phyloP scores from a whole-genome alignment of 2,113 vertebrate genomes.

The Sapayoa aenigma region DNA sequence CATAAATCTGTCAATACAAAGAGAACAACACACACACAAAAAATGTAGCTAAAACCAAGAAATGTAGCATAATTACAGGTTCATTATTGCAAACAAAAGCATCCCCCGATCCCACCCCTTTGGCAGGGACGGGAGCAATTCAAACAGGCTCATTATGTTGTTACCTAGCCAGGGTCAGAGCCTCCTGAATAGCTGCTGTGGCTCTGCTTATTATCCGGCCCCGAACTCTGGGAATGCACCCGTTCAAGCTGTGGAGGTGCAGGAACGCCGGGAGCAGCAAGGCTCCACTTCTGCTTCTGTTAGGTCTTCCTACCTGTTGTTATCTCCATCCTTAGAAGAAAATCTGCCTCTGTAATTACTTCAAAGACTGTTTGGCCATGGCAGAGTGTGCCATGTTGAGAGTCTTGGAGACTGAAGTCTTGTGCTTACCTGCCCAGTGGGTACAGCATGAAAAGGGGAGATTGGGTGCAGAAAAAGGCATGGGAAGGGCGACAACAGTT shows the following conservation, averaged over 20 bases:
- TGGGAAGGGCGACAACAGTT: background rate
- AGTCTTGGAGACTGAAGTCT: background rate
- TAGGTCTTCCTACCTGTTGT: background rate
- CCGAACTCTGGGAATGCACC: slow-evolving; percentile 35
- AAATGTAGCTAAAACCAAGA: slow-evolving; percentile 72
- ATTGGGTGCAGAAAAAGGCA: background rate
- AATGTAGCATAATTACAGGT: slow-evolving; percentile 75
- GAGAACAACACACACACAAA: slow-evolving; percentile 66
- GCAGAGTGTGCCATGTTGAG: background rate
- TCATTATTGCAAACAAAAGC: slow-evolving; percentile 75
- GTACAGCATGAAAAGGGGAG: background rate
- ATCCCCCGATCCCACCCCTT: slow-evolving; percentile 69
- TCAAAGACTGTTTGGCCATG: background rate
- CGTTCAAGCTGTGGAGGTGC: background rate
- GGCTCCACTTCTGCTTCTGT: background rate
- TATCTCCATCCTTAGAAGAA: background rate
- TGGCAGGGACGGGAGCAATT: slow-evolving; percentile 70
- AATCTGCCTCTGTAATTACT: background rate
- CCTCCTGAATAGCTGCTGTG: slow-evolving; percentile 49
- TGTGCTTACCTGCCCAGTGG: background rate
- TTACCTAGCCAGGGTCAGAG: slow-evolving; percentile 69
- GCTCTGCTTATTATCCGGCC: slow-evolving; percentile 54
- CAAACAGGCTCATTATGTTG: slow-evolving; percentile 72
- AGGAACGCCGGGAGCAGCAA: background rate
- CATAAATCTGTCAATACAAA: slow-evolving; percentile 75